A percentile compares a stretch with the other conserved stretches of the same genome.
These are phyloP conservation scores for Ophioninae sp. DNA, from an alignment of 2,888 invertebrate genomes.

Conservation along the genomic window DNA sequence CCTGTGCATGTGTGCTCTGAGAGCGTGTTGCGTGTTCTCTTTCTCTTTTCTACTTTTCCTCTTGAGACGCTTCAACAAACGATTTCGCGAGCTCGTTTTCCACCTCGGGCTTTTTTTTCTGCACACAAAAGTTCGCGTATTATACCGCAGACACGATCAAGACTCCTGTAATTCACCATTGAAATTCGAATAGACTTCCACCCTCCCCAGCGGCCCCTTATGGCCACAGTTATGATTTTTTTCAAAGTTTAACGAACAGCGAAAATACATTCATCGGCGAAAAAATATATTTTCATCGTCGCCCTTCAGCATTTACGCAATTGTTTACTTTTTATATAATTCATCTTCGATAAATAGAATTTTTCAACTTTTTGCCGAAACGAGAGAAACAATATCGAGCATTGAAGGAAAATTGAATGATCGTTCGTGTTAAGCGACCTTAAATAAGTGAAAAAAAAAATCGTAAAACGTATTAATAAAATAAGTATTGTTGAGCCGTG, in stretches of 20 bases:
- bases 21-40: conserved; percentile 11
- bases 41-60: conserved; percentile 47
- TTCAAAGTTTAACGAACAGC: neutral
- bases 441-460: neutral
- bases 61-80: conserved; percentile 55
- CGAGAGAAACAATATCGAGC: too few relatives aligned
- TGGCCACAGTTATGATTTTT: neutral
- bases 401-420: neutral
- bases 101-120: conserved; percentile 8
- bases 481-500: neutral
- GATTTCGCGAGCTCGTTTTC: conserved; percentile 50
- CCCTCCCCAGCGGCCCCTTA: neutral
- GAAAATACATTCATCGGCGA: neutral
- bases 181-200: conserved; percentile 26
- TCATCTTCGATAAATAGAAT: conserved; percentile 2
- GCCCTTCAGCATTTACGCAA: neutral
- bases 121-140: neutral
- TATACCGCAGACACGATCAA: neutral
- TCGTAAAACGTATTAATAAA: neutral
- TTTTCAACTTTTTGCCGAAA: neutral
- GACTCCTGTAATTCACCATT: conserved; percentile 14
- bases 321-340: neutral
- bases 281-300: neutral
- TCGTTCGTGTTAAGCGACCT: neutral
- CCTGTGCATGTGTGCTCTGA: conserved; percentile 28